Conservation (phyloP, 1,140 invertebrate genomes). For the Chironomus tepperi region DNA sequence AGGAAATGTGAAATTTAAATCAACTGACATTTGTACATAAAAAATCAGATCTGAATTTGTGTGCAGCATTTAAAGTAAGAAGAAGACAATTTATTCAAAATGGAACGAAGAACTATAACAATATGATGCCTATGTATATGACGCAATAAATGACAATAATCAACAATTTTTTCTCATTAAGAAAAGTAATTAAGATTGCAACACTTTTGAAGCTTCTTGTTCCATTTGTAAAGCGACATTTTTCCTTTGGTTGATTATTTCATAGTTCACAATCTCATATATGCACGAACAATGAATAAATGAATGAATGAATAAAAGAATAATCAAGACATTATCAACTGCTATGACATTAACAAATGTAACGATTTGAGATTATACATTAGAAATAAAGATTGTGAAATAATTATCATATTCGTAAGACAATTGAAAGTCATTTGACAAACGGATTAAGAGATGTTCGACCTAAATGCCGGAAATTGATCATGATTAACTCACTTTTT, state of each 20-base stretch:
- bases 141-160: too few relatives aligned
- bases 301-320: background rate
- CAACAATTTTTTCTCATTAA: background rate
- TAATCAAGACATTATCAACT: slow-evolving; percentile 7
- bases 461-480: too few relatives aligned
- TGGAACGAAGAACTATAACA: too few relatives aligned
- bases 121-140: too few relatives aligned
- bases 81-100: too few relatives aligned
- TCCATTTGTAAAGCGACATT: background rate
- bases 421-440: background rate
- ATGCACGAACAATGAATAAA: background rate
- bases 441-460: background rate
- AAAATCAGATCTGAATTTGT: too few relatives aligned
- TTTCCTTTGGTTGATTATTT: background rate
- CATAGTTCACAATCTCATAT: background rate
- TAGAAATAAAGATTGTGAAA: background rate
- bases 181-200: background rate
- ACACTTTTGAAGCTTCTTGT: background rate
- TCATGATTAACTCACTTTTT: too few relatives aligned
- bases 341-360: background rate
- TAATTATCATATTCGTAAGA: background rate
- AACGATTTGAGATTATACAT: background rate
- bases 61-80: too few relatives aligned
- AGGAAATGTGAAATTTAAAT: too few relatives aligned
- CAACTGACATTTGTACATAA: too few relatives aligned